These are phyloP conservation scores for Caradrina clavipalpis DNA, from an alignment of 2,888 invertebrate species.

Conservation along the genomic window DNA sequence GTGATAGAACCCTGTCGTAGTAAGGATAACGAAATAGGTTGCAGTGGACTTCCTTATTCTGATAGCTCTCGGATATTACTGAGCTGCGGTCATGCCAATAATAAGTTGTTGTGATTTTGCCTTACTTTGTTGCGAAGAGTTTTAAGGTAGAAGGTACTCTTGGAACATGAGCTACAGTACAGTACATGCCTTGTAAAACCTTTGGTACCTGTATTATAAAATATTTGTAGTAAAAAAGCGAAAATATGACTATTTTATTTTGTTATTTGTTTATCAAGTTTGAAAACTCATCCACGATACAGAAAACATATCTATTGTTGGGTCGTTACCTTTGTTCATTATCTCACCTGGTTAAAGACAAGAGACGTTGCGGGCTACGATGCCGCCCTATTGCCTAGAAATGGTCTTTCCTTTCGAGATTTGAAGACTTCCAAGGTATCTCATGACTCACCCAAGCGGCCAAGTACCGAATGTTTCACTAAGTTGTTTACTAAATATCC, in stretches of 20 bases:
- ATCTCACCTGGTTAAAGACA: background rate
- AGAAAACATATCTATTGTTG: no score
- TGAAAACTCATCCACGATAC: no score
- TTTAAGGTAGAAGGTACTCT: conserved; percentile 2
- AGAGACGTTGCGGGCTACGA: background rate
- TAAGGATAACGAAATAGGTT: conserved; percentile 62
- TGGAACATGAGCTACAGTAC: background rate
- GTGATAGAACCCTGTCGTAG: conserved; percentile 60
- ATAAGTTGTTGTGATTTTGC: conserved; percentile 29
- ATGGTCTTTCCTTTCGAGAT: background rate
- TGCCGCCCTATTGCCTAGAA: background rate
- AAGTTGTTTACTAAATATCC: background rate
- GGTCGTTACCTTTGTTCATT: no score
- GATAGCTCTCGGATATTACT: conserved; percentile 60
- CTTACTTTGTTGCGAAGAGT: conserved; percentile 28
- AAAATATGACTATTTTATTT: no score
- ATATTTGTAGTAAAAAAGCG: no score
- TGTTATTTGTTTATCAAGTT: no score
- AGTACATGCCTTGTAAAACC: no score
- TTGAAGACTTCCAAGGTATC: background rate
- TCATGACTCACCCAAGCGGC: background rate
- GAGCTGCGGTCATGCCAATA: conserved; percentile 47
- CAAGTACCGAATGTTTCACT: background rate
- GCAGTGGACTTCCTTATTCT: conserved; percentile 62
- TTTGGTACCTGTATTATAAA: no score